Evolutionary conservation across 2,888 invertebrate genomes (phyloP), one percentile per base, ranked within the genome.

Genomic region (Mimumesa dahlbomi): DNA sequence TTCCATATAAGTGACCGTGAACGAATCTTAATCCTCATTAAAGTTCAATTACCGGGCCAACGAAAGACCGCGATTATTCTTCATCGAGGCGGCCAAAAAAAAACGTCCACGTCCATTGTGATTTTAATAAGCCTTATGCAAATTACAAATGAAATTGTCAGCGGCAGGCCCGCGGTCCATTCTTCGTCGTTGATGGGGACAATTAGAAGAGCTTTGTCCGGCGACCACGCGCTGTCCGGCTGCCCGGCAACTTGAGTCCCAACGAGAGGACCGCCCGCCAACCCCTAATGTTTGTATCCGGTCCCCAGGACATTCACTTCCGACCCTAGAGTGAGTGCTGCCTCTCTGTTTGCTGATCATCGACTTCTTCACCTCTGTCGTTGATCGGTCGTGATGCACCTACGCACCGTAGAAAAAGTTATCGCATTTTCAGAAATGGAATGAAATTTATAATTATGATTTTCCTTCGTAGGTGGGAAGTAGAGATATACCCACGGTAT

Each of bases 131-230:
- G 82, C 79, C 80, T 83, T 84, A 86, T 85, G 85, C 81, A 85
- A 85, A 85, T 85, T 84, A 85, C 85, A 85, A 85, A 85, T 85
- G 84, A 84, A 85, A 85, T 85, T 84, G 86, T 85, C 85, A 85
- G 84, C 75, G 81, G 83, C 85, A 83, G 82, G 71, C 75, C 76
- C 75, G 84, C 67, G 77, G 79, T 77, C 82, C 75, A 85, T 85
- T 85, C 82, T 83, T 82, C 74, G 81, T 75, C 81, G 83, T 77
- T 86, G 86, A 86, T 86, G 82, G 84, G 83, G 83, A 86, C 86
- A 86, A 86, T 86, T 86, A 86, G 85, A 83, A 75, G 79, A 83
- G 86, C 86, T 86, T 86, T 86, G 85, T 85, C 84, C 82, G 75
- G 70, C 71, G 77, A 81, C 79, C 82, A 76, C 78, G 81, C 81